Conservation (phyloP, 2,888 invertebrate species). For the Cheilosia impressa region DNA sequence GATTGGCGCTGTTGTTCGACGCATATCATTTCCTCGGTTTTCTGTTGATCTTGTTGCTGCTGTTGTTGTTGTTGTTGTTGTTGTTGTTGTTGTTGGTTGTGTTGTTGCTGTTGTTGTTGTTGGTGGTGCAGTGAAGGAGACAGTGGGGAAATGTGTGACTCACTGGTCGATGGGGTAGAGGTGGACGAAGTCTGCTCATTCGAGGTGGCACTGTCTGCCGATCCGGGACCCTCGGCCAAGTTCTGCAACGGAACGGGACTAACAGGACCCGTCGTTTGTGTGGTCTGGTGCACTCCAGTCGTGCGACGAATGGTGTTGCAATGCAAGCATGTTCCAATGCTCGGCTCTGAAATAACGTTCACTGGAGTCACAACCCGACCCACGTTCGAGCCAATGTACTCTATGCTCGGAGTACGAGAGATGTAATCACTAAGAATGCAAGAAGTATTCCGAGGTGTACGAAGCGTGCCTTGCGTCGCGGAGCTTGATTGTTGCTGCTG, state of each 20-base stretch:
- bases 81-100: slow-evolving; percentile 63
- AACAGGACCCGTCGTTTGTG: slow-evolving; percentile 84
- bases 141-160: slow-evolving; percentile 77
- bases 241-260: slow-evolving; percentile 82
- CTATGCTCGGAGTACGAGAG: slow-evolving; percentile 77
- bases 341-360: slow-evolving; percentile 76
- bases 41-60: slow-evolving; percentile 73
- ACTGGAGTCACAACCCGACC: slow-evolving; percentile 78
- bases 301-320: slow-evolving; percentile 83
- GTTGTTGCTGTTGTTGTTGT: slow-evolving; percentile 53
- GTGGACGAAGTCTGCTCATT: slow-evolving; percentile 70
- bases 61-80: slow-evolving; percentile 71
- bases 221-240: slow-evolving; percentile 60
- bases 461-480: slow-evolving; percentile 9
- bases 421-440: slow-evolving; percentile 76
- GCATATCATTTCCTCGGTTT: slow-evolving; percentile 52
- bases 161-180: slow-evolving; percentile 77
- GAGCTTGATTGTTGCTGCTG: slow-evolving; percentile 58
- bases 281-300: slow-evolving; percentile 83
- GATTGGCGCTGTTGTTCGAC: slow-evolving; percentile 71
- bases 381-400: slow-evolving; percentile 76
- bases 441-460: slow-evolving; percentile 49
- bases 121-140: slow-evolving; percentile 74
- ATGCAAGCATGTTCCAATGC: slow-evolving; percentile 81
- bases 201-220: slow-evolving; percentile 47